Base-by-base conservation (phyloP, 2,113 vertebrate genomes). In the Siphamia tubifer region DNA sequence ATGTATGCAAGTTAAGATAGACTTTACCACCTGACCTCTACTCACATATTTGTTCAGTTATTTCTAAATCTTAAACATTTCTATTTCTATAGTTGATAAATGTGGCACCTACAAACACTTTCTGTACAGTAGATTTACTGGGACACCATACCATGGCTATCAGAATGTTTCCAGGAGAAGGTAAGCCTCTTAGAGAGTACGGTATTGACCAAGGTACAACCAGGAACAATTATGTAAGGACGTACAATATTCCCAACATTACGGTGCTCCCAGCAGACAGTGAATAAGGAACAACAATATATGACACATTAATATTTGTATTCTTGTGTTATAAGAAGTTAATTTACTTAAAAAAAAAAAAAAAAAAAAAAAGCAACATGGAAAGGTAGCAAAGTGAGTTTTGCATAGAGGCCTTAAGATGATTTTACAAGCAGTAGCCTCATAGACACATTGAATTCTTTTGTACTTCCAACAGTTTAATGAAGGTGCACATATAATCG, bases 131-230 rank as follows among this genome's bases (percentile, higher is more conserved):
- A 15, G 44, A n/a, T 34, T 58, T 40, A n/a, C 39, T 38, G 20
- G 8, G 20, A 54, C 40, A 54, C 32, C 5, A 54, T 58, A 55
- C 44, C 11, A 19, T 55, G 52, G 53, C 66, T 45, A 25, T 21
- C 51, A 19, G 27, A 52, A 62, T 23, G 21, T 70, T 63, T 40
- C 28, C 49, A 67, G 43, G 73, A 63, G 56, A 55, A 13, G 34
- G 3, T 81, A 83, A 86, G 74, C 81, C 74, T 88, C 77, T 84
- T 86, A 77, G 30, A 77, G 68, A 82, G 55, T 12, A 79, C 39
- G 31, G 13, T 54, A 61, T 69, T 68, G 79, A 81, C 54, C 42
- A 77, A 61, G 64, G 61, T 62, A 27, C 55, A 42, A 76, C 52
- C 49, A 25, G 28, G 40, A 55, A 64, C 62, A 67, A 67, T 71